Evolutionary conservation across 2,888 invertebrate species (phyloP), one percentile per base, ranked within the genome.

Genomic region (Belgica antarctica): DNA sequence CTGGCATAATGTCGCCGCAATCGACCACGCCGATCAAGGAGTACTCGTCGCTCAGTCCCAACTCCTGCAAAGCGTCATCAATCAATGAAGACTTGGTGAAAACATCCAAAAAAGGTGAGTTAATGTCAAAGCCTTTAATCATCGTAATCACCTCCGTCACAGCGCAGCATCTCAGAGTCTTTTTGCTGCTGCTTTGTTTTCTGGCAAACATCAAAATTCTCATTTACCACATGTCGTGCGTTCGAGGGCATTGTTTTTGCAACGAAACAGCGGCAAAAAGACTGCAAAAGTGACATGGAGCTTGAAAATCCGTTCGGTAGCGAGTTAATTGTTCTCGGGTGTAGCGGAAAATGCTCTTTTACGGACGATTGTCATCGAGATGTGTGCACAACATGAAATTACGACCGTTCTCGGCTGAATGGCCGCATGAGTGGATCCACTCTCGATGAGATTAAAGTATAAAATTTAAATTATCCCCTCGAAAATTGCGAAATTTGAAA

Each of bases 11-110:
- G 61, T 70, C 70, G 19, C 70, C 70, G 5, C 61, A 59, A 36
- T 28, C 70, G 8, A 41, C 61, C 1, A 70, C 61, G 10, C 59
- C 70, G 10, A 70, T 61, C 8, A 70, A 70, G 17, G 68, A 69
- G 28, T 70, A 70, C 27, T 36, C 59, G 2, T 61, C 70, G n/a
- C 47, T 70, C 10, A 70, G 70, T 61, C 70, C 70, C n/a, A 70
- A 59, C n/a, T 70, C 70, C 5, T 68, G 68, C 24, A 61, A 61
- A 41, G 52, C 68, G 10, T 41, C 70, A 25, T 61, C 61, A 41
- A 41, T 61, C 31, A 70, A 59, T 12, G 70, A 70, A 15, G 70
- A 70, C 7, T 24, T 70, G 27, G 25, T 22, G 19, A 70, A 59
- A 28, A n/a, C 17, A 17, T 61, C 70, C 4, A 70, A 70, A 19